Percentiles rank a stretch among this genome's conserved stretches.
Conservation (phyloP, 2,113 vertebrate species). For the Ahaetulla prasina region DNA sequence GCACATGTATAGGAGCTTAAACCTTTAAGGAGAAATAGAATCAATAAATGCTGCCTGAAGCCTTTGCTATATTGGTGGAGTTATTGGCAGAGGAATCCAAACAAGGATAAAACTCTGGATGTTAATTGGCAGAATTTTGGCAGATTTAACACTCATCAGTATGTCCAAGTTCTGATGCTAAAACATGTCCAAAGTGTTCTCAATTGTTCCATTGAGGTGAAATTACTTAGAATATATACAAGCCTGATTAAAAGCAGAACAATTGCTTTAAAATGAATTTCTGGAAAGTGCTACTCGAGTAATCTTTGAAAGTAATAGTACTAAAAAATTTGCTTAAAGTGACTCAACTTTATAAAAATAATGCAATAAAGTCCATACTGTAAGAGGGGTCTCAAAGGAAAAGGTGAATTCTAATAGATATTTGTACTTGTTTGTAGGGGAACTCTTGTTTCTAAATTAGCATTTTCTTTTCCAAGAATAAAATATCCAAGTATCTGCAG, state of each 20-base stretch:
- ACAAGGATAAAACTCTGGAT: not conserved
- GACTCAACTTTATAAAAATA: not conserved
- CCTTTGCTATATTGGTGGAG: not conserved
- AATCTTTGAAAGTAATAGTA: not conserved
- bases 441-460: not conserved
- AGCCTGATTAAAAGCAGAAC: not conserved
- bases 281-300: not conserved
- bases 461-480: not conserved
- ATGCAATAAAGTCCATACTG: not conserved
- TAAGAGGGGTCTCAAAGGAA: not conserved
- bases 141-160: fast-evolving
- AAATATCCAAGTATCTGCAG: not conserved
- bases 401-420: not conserved
- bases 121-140: not conserved
- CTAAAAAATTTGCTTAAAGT: not conserved
- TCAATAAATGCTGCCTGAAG: not conserved
- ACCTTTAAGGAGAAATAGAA: not conserved
- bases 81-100: not conserved
- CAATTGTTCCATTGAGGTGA: not conserved
- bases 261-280: not conserved
- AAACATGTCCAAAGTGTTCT: not conserved
- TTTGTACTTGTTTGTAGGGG: not conserved
- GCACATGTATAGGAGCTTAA: not conserved
- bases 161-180: not conserved
- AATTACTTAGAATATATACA: not conserved